Evolutionary conservation across 1,140 invertebrate species (phyloP), one percentile per base, ranked within the genome.

Genomic region (Ganaspis sp.): DNA sequence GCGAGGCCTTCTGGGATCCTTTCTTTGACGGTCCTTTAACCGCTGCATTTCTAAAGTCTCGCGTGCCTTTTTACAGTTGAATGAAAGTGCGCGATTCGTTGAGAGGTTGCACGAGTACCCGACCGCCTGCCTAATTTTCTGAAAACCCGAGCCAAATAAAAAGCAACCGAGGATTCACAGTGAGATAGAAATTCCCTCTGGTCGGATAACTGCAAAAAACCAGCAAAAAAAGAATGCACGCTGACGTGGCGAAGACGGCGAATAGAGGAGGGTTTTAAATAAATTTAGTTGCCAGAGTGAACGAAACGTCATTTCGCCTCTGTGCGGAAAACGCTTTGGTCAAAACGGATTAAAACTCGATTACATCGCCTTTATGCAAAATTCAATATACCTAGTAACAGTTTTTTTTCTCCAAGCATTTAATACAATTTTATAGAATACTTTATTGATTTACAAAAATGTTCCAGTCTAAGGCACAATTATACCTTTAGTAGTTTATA

Each of bases 21-120:
- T 64, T 64, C 54, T 64, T 64, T 64, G 54, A 29, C 21, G 54
- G 23, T 64, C 23, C 54, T 64, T 64, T 29, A 64, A 64, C 21
- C 54, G 54, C 54, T 64, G 54, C 21, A 64, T 64, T 64, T 64
- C 54, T 64, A 64, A 64, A 64, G 54, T 64, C 54, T 64, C 54
- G 54, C 54, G 54, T 64, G 54, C 54, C 54, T 64, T 29, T 23
- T 64, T 64, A 21, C 21, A 15, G 54, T 12, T 64, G 54, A 64
- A 64, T 64, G 54, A 29, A 64, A 26, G 21, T 64, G 12, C 23
- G 23, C 54, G 54, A 64, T 64, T 64, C 26, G 54, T 15, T 26
- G 23, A 29, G 54, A 64, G 54, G 11, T 26, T 26, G 21, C 21
- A 64, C 54, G 54, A 64, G 19, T 49, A 49, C 15, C 5, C 23